Evolutionary conservation across 2,113 vertebrate genomes (phyloP).

Genomic region (Bujurquina vittata): DNA sequence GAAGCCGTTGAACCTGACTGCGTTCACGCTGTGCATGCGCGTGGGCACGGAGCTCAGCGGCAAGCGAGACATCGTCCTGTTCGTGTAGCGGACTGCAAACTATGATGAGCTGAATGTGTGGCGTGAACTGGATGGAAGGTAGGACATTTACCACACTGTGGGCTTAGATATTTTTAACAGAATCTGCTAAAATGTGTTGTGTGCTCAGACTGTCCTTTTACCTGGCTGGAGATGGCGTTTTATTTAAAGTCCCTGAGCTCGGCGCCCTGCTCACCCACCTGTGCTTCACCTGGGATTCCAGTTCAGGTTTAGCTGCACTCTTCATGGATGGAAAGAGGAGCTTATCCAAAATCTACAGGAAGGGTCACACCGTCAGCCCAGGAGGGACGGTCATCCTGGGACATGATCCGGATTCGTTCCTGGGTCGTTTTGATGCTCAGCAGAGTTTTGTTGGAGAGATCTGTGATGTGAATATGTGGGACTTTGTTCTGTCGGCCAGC

Average conservation of each 20-base stretch:
- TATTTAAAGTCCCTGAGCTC: slow-evolving; percentile 9
- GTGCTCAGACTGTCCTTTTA: slow-evolving; percentile 29
- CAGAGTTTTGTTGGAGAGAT: slow-evolving; percentile 68
- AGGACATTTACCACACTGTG: background rate
- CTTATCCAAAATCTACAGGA: slow-evolving; percentile 41
- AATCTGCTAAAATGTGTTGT: too few relatives aligned
- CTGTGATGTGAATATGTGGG: slow-evolving; percentile 45
- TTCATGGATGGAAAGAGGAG: slow-evolving; percentile 48
- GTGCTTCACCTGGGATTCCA: slow-evolving; percentile 61
- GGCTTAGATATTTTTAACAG: too few relatives aligned
- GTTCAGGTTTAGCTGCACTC: slow-evolving; percentile 6
- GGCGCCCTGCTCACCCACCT: slow-evolving; percentile 44
- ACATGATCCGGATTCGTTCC: slow-evolving; percentile 17
- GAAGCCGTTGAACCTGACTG: background rate
- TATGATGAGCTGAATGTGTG: slow-evolving; percentile 50
- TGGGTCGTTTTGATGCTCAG: background rate
- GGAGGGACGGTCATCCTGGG: slow-evolving; percentile 48
- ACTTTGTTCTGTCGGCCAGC: slow-evolving; percentile 33
- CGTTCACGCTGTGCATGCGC: slow-evolving; percentile 57
- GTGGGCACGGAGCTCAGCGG: slow-evolving; percentile 38
- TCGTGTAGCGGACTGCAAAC: background rate
- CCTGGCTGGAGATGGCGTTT: fast-evolving
- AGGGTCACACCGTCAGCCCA: fast-evolving
- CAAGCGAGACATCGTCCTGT: slow-evolving; percentile 35
- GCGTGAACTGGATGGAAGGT: slow-evolving; percentile 51